phyloP scores from a whole-genome alignment of 2,888 invertebrate species.

The Epirrhoe alternata region DNA sequence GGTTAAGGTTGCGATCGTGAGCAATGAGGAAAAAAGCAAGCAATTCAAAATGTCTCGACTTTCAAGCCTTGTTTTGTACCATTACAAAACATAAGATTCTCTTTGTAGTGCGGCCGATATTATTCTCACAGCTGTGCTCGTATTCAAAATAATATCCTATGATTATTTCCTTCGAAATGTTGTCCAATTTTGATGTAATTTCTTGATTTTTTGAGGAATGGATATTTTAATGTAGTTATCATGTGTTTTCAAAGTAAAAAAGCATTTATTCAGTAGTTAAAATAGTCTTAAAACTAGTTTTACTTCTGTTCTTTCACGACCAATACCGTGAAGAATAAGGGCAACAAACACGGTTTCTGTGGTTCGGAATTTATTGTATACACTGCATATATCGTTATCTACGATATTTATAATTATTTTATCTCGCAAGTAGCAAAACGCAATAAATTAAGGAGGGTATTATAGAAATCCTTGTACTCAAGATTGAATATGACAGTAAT shows the following conservation, averaged over 20 bases:
- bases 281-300: too few species aligned
- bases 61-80: slow-evolving; percentile 11
- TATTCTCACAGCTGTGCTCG: background rate
- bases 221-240: too few species aligned
- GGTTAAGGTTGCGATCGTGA: slow-evolving; percentile 45
- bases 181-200: too few species aligned
- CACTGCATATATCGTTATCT: background rate
- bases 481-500: slow-evolving; percentile 27
- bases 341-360: too few species aligned
- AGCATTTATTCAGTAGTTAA: too few species aligned
- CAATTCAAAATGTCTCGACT: slow-evolving; percentile 18
- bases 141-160: background rate
- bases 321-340: too few species aligned
- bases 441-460: background rate
- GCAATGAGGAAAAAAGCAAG: slow-evolving; percentile 33
- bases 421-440: background rate
- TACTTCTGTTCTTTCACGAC: too few species aligned
- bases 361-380: too few species aligned
- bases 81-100: background rate
- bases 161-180: background rate
- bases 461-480: background rate
- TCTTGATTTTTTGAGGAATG: too few species aligned
- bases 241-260: too few species aligned
- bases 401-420: background rate
- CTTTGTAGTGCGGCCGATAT: background rate